phyloP scores from a whole-genome alignment of 1,140 invertebrate species.

The Lamellibrachia luymesi region DNA sequence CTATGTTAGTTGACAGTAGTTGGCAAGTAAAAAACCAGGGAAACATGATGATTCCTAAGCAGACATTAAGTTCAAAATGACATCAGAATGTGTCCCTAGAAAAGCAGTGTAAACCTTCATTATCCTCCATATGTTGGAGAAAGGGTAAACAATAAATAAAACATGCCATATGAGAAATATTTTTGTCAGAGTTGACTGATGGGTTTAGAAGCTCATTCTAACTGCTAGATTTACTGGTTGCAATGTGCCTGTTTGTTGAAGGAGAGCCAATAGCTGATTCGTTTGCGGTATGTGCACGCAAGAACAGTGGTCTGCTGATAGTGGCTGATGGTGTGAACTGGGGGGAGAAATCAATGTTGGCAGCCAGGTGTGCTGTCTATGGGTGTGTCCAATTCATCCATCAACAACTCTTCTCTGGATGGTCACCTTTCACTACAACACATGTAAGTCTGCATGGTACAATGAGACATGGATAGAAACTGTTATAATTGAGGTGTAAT shows the following conservation, averaged over 20 bases:
- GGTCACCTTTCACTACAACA: constrained; percentile 52
- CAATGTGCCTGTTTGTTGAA: constrained; percentile 32
- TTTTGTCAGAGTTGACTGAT: background rate
- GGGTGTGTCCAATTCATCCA: constrained; percentile 84
- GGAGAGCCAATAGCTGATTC: constrained; percentile 89
- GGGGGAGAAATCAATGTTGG: constrained; percentile 84
- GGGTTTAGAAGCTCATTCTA: background rate
- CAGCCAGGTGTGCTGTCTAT: constrained; percentile 84
- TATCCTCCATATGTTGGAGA: background rate
- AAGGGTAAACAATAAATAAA: background rate
- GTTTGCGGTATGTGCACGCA: constrained; percentile 78
- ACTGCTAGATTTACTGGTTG: background rate
- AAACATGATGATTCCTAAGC: too few relatives aligned
- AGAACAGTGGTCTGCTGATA: constrained; percentile 77
- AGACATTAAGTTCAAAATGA: background rate
- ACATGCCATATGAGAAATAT: background rate
- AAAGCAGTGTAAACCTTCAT: background rate
- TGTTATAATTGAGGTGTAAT: too few relatives aligned
- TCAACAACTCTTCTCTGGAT: constrained; percentile 68
- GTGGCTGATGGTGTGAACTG: constrained; percentile 93
- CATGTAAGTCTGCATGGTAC: constrained; percentile 45
- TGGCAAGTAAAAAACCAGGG: too few relatives aligned
- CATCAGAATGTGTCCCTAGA: background rate
- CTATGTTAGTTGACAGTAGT: too few relatives aligned
- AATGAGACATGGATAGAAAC: too few relatives aligned